Evolutionary conservation across 2,888 invertebrate species (phyloP).

Genomic region (Theretra japonica): DNA sequence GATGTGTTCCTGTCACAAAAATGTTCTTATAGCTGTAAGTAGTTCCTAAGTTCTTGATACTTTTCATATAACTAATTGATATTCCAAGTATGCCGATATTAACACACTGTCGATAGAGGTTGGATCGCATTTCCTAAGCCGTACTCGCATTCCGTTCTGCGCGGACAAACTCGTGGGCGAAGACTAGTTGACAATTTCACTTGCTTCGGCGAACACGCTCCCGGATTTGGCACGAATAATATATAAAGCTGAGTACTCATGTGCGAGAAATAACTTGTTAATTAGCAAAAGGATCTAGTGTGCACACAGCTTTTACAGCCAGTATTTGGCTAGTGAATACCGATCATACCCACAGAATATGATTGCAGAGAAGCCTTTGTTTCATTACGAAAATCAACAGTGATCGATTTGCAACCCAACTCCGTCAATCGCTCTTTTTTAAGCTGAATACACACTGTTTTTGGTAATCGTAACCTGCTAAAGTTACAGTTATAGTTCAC

Average conservation of each 20-base stretch:
- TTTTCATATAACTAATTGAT: neutral
- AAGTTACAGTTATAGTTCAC: neutral
- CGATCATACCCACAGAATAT: neutral
- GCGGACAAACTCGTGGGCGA: slow-evolving; percentile 22
- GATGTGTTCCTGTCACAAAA: too few relatives aligned
- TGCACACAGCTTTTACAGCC: neutral
- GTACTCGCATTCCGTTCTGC: neutral
- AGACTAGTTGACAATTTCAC: slow-evolving; percentile 27
- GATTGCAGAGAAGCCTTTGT: neutral
- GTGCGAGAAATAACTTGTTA: neutral
- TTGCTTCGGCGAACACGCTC: slow-evolving; percentile 20
- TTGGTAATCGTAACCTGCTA: neutral
- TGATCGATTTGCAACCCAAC: neutral
- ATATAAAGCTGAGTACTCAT: neutral
- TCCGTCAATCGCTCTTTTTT: neutral
- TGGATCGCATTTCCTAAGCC: neutral
- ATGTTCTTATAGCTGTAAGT: too few relatives aligned
- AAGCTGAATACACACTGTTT: neutral
- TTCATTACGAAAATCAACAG: neutral
- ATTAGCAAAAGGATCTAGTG: neutral
- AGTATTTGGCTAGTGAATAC: too few relatives aligned
- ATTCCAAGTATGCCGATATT: neutral
- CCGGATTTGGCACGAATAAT: slow-evolving; percentile 27
- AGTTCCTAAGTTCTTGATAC: too few relatives aligned
- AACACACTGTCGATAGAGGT: neutral